Conservation (phyloP, 2,797 vertebrate species). For the Melanotaenia trifasciata region DNA sequence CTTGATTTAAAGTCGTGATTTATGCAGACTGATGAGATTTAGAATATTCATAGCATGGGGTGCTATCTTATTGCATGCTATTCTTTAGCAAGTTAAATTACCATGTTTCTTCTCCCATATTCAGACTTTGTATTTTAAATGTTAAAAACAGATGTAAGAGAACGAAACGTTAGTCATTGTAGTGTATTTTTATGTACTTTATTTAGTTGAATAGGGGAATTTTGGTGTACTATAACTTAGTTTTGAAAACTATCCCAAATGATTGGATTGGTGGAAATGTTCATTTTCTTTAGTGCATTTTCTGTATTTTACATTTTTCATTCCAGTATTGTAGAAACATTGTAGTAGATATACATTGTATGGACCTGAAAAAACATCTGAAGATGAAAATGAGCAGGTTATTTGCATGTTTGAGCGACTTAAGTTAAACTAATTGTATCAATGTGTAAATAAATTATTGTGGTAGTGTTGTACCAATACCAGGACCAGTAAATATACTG, state of each 20-base stretch:
- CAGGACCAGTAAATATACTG: conserved; percentile 66
- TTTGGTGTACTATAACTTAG: not conserved
- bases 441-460: conserved; percentile 21
- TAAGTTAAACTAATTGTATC: conserved; percentile 41
- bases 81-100: not conserved
- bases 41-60: not conserved
- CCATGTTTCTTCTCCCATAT: not conserved
- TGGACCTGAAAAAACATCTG: conserved; percentile 37
- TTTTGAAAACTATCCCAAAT: not conserved
- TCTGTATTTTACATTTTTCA: conserved; percentile 45
- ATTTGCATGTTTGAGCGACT: conserved; percentile 31
- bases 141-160: not conserved
- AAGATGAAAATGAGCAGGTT: conserved; percentile 39
- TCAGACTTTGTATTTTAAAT: not conserved
- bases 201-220: not conserved
- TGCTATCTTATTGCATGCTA: not conserved
- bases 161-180: not conserved
- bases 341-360: conserved; percentile 22
- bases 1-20: not conserved
- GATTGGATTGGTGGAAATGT: not conserved
- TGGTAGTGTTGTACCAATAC: conserved; percentile 44
- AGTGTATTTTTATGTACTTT: not conserved
- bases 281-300: not conserved
- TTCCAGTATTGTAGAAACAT: conserved; percentile 55
- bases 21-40: not conserved